Base-by-base conservation (phyloP, 2,888 invertebrate genomes). In the Argyresthia goedartella region DNA sequence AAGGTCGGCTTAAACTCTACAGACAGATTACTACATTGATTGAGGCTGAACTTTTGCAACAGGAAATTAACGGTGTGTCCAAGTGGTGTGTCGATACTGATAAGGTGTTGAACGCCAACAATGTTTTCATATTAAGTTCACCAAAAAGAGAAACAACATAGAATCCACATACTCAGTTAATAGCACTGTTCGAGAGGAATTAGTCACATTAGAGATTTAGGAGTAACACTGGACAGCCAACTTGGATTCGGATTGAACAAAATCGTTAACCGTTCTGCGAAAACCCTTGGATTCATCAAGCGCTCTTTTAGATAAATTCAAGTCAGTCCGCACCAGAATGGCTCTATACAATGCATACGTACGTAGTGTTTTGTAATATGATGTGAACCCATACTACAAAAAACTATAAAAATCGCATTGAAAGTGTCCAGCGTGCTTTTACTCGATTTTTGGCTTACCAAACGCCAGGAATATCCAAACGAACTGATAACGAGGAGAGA, bases 1-100 rank as follows among this genome's bases (percentile, higher is more conserved):
- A 52, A 10, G 51, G 47, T 47, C 50, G 51, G 10, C 13, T 25
- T 1, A 53, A 53, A 34, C 47, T 53, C 15, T 49, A 8, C 35
- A 49, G 42, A 49, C n/a, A n/a, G n/a, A n/a, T n/a, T n/a, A n/a
- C n/a, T n/a, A n/a, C n/a, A n/a, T n/a, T n/a, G n/a, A n/a, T n/a
- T n/a, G n/a, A n/a, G n/a, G n/a, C n/a, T n/a, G n/a, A n/a, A n/a
- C n/a, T n/a, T n/a, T n/a, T n/a, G n/a, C n/a, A n/a, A n/a, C n/a
- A n/a, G n/a, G n/a, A n/a, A n/a, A n/a, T n/a, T n/a, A n/a, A n/a
- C n/a, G n/a, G n/a, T n/a, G n/a, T n/a, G n/a, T n/a, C n/a, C n/a
- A n/a, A n/a, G n/a, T n/a, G n/a, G n/a, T n/a, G 14, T 11, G 6
- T 48, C 42, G 33, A 51, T 45, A 46, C 10, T 16, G 11, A 45